phyloP scores from a whole-genome alignment of 1,140 invertebrate species.

The Drosophila insularis region DNA sequence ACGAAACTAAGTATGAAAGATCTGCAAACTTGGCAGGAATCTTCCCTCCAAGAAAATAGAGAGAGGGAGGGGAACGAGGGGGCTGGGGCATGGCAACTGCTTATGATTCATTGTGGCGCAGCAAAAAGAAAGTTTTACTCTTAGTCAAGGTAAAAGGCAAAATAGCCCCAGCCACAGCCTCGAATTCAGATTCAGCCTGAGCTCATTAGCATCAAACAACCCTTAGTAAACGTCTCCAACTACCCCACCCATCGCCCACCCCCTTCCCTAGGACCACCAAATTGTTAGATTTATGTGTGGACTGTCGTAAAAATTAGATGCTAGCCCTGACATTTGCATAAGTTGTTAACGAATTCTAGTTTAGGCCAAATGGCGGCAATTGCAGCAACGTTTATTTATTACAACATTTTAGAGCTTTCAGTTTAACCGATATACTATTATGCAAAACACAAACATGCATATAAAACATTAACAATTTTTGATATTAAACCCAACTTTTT shows the following conservation, averaged over 20 bases:
- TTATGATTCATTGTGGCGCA: constrained; percentile 31
- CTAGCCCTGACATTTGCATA: constrained; percentile 15
- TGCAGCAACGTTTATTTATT: neutral
- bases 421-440: constrained; percentile 8
- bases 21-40: constrained; percentile 26
- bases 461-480: too few species aligned
- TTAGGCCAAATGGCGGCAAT: neutral
- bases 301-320: constrained; percentile 24
- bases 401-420: too few species aligned
- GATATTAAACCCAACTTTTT: too few species aligned
- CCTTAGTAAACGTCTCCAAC: neutral
- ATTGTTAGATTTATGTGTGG: constrained; percentile 56
- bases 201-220: constrained; percentile 33
- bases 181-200: neutral
- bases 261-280: neutral
- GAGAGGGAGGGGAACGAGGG: neutral
- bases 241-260: neutral
- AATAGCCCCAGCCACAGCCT: neutral
- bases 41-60: neutral
- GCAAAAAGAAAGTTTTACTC: constrained; percentile 17
- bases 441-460: constrained; percentile 45
- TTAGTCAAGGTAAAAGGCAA: constrained; percentile 13
- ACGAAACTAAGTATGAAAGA: constrained; percentile 14
- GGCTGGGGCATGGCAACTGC: neutral
- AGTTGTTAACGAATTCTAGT: neutral